Percentiles rank a stretch among this genome's conserved stretches.
phyloP scores from a whole-genome alignment of 1,140 invertebrate genomes.

The Antheraea mylitta region DNA sequence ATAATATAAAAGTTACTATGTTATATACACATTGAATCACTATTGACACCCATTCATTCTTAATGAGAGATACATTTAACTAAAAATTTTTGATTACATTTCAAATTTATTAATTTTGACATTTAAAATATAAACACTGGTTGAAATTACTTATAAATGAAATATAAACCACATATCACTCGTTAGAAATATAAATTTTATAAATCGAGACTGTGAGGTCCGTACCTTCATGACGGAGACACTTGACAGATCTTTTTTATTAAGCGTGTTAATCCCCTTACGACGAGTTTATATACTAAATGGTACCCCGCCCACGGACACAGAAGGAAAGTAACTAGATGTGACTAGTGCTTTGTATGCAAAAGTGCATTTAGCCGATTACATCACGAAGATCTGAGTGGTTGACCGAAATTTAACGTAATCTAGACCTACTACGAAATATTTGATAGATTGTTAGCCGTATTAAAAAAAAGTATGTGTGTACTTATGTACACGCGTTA shows the following conservation, averaged over 20 bases:
- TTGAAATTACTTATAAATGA: slow-evolving; percentile 6
- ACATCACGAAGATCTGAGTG: neutral
- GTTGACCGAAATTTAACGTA: neutral
- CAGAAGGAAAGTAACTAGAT: slow-evolving; percentile 59
- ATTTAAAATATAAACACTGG: no score
- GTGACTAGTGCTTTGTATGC: slow-evolving; percentile 46
- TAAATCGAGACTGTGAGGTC: neutral
- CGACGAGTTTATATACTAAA: slow-evolving; percentile 59
- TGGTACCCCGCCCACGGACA: slow-evolving; percentile 50
- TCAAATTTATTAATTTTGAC: no score
- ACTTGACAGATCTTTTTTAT: slow-evolving; percentile 43
- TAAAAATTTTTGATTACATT: no score
- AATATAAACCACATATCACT: neutral
- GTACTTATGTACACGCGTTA: no score
- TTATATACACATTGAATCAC: no score
- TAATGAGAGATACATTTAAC: no score
- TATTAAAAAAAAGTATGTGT: no score
- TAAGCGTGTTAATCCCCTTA: slow-evolving; percentile 42
- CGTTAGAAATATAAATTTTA: neutral
- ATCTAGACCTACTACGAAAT: neutral
- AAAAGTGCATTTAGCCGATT: slow-evolving; percentile 19
- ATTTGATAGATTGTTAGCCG: neutral
- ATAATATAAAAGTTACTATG: no score
- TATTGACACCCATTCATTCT: no score
- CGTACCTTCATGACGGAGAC: slow-evolving; percentile 65